phyloP scores from a whole-genome alignment of 2,113 vertebrate genomes.

The Otis tarda region DNA sequence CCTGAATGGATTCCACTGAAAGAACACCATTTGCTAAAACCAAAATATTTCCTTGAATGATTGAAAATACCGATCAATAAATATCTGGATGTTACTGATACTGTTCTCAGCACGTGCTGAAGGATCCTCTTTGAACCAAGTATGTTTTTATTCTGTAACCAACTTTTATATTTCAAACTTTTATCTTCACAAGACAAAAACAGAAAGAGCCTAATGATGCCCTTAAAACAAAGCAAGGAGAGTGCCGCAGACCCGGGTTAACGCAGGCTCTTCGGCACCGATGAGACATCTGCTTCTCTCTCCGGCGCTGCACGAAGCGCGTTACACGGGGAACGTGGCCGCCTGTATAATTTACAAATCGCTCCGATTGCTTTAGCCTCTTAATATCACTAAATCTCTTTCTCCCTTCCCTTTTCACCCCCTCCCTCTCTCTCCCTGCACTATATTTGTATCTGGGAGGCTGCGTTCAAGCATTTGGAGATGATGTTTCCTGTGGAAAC shows the following conservation, averaged over 20 bases:
- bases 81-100: neutral
- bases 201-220: neutral
- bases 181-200: neutral
- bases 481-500: constrained; percentile 61
- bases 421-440: neutral
- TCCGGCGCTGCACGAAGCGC: fast-evolving
- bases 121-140: neutral
- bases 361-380: neutral
- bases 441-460: constrained; percentile 38
- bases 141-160: neutral
- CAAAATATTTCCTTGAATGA: neutral
- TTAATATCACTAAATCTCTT: constrained; percentile 25
- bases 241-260: neutral
- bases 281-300: neutral
- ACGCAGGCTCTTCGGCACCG: neutral
- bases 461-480: constrained; percentile 31
- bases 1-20: neutral
- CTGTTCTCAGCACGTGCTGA: neutral
- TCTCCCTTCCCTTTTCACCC: neutral
- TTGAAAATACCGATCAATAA: neutral
- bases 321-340: neutral
- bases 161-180: neutral
- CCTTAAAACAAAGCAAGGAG: neutral
- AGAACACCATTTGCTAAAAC: neutral
- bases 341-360: constrained; percentile 1